A percentile compares a stretch with the other conserved stretches of the same genome.
Evolutionary conservation across 1,140 invertebrate genomes (phyloP).

Genomic region (Bombus pascuorum): DNA sequence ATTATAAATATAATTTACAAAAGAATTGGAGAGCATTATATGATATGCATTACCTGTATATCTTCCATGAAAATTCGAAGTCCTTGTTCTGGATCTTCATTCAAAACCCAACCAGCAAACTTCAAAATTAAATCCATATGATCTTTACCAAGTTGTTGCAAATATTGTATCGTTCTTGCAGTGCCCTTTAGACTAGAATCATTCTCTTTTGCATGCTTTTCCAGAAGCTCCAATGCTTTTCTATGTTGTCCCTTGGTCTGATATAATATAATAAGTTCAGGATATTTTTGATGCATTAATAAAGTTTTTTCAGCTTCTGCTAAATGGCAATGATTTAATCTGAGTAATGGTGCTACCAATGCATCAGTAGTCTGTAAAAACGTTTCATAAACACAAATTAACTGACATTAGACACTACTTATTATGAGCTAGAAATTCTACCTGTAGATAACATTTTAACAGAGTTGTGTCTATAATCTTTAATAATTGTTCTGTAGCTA

Average conservation of each 20-base stretch:
- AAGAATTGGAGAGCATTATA: background rate
- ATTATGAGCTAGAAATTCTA: conserved; percentile 68
- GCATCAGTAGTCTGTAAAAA: conserved; percentile 94
- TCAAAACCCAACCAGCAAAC: conserved; percentile 96
- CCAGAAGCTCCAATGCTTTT: conserved; percentile 94
- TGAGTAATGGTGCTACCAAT: conserved; percentile 93
- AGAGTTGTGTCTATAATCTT: conserved; percentile 98
- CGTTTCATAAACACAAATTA: background rate
- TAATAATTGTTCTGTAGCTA: conserved; percentile 86
- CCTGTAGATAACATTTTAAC: conserved; percentile 97
- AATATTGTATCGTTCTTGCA: conserved; percentile 93
- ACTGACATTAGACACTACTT: background rate
- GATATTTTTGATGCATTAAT: conserved; percentile 93
- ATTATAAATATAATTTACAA: conserved; percentile 17
- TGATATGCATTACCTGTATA: conserved; percentile 79
- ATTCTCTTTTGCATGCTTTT: conserved; percentile 89
- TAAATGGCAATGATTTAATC: conserved; percentile 97
- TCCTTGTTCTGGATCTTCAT: conserved; percentile 93
- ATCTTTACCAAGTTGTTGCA: conserved; percentile 94
- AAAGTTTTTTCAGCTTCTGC: conserved; percentile 96
- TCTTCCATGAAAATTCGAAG: conserved; percentile 98
- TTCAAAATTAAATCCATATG: conserved; percentile 96
- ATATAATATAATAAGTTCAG: conserved; percentile 97
- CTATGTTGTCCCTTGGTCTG: conserved; percentile 96
- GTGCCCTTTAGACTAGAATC: conserved; percentile 92